Evolutionary conservation across 2,113 vertebrate species (phyloP).

Genomic region (Ciconia stormi): DNA sequence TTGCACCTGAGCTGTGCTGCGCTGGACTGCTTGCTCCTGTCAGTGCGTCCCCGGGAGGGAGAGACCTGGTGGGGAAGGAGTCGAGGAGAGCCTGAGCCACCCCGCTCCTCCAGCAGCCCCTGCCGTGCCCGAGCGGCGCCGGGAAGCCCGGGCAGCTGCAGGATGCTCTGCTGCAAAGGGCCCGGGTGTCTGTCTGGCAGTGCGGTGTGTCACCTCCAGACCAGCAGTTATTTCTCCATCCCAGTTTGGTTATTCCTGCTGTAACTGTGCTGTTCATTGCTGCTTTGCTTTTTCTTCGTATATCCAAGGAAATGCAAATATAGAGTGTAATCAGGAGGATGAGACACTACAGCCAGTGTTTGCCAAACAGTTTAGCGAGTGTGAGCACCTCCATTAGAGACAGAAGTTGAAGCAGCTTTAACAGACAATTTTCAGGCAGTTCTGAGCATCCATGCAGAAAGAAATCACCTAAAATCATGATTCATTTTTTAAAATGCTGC

Average conservation of each 20-base stretch:
- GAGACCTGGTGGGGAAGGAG: not conserved
- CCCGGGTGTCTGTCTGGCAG: fast-evolving
- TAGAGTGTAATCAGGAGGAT: not conserved
- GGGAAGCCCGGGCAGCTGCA: fast-evolving
- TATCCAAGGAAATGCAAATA: not conserved
- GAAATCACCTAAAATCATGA: conserved; percentile 4
- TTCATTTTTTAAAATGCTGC: not conserved
- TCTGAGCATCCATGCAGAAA: not conserved
- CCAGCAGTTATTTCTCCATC: not conserved
- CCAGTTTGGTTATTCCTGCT: not conserved
- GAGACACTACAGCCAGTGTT: not conserved
- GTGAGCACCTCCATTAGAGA: not conserved
- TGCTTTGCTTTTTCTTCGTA: not conserved
- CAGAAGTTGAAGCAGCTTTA: not conserved
- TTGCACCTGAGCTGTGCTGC: not conserved
- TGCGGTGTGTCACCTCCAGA: not conserved
- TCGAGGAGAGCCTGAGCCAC: not conserved
- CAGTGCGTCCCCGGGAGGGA: not conserved
- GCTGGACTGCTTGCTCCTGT: not conserved
- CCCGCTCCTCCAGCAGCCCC: not conserved
- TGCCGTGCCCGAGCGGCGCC: fast-evolving
- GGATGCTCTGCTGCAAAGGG: not conserved
- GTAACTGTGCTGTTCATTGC: not conserved
- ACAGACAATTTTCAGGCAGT: not conserved
- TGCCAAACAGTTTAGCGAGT: not conserved